A percentile compares a stretch with the other conserved stretches of the same genome.
phyloP scores from a whole-genome alignment of 2,888 invertebrate genomes.

The Selenia dentaria region DNA sequence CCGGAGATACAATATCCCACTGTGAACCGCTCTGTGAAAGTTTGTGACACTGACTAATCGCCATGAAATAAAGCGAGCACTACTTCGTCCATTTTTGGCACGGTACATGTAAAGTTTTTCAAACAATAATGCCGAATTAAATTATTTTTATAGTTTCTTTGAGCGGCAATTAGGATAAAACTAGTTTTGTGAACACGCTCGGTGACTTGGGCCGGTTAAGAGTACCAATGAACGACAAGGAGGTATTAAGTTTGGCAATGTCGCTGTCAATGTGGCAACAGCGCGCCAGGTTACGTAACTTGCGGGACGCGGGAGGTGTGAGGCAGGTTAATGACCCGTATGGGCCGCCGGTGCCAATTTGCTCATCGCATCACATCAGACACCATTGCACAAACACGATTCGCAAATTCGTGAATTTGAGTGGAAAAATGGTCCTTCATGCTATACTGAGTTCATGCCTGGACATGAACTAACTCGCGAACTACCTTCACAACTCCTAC shows the following conservation, averaged over 20 bases:
- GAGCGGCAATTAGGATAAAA: conserved; percentile 5
- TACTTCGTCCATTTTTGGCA: conserved; percentile 46
- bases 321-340: conserved; percentile 73
- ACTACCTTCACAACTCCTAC: neutral
- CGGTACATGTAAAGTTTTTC: conserved; percentile 33
- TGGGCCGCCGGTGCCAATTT: conserved; percentile 80
- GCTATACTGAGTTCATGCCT: conserved; percentile 52
- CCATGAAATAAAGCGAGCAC: conserved; percentile 50
- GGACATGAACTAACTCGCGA: conserved; percentile 39
- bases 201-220: conserved; percentile 24
- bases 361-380: conserved; percentile 76
- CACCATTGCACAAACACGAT: conserved; percentile 68
- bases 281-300: conserved; percentile 66
- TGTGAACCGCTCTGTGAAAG: conserved; percentile 67
- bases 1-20: conserved; percentile 63
- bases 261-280: conserved; percentile 65
- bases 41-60: conserved; percentile 71
- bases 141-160: conserved; percentile 7
- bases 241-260: conserved; percentile 72
- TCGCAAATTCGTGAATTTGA: conserved; percentile 46
- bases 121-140: conserved; percentile 21
- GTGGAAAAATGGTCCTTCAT: conserved; percentile 48
- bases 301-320: conserved; percentile 50
- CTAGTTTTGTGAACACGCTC: conserved; percentile 26
- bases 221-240: conserved; percentile 58